Percentiles rank a stretch among this genome's conserved stretches.
phyloP scores from a whole-genome alignment of 2,113 vertebrate genomes.

The Microtus pennsylvanicus region DNA sequence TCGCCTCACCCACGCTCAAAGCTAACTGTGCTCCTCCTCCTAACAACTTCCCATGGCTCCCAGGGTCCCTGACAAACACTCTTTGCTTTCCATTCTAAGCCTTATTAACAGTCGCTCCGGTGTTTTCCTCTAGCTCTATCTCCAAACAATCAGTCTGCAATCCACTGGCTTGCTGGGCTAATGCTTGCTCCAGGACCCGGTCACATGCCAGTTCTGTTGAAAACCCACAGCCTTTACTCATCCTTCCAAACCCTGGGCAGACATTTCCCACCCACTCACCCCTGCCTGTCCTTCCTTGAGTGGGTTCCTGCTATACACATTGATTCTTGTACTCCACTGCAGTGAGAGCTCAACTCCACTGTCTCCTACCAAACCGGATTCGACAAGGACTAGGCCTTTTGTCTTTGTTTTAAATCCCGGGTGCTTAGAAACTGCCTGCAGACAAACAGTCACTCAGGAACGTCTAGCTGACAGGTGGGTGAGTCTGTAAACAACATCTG shows the following conservation, averaged over 20 bases:
- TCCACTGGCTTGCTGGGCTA: neutral
- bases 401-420: slow-evolving; percentile 75
- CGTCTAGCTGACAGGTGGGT: slow-evolving; percentile 75
- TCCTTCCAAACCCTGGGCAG: neutral
- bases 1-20: neutral
- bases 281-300: neutral
- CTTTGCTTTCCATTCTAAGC: neutral
- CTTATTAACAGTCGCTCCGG: neutral
- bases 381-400: slow-evolving; percentile 43
- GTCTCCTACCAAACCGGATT: slow-evolving; percentile 59
- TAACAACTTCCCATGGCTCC: neutral
- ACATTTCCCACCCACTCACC: neutral
- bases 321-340: slow-evolving; percentile 1
- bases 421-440: slow-evolving; percentile 64
- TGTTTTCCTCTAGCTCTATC: neutral
- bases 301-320: neutral
- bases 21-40: neutral
- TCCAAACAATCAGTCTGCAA: neutral
- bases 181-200: slow-evolving; percentile 20
- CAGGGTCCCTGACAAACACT: neutral
- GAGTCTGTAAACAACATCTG: slow-evolving; percentile 76
- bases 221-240: neutral
- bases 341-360: slow-evolving; percentile 39
- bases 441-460: slow-evolving; percentile 70
- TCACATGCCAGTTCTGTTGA: neutral